Evolutionary conservation across 2,797 vertebrate genomes (phyloP).

Genomic region (Pipistrellus kuhlii): DNA sequence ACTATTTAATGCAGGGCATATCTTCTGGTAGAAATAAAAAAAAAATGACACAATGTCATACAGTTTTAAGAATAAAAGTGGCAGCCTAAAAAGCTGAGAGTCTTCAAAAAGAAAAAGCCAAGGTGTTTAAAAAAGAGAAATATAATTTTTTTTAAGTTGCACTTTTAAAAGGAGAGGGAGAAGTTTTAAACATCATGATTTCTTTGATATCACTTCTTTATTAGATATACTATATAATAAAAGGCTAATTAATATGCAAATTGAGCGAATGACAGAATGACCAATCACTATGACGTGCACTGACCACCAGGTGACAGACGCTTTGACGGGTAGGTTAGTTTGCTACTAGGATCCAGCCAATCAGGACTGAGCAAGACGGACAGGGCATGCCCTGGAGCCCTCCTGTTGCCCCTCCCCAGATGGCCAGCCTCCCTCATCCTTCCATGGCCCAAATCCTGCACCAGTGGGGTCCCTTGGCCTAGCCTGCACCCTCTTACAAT

Average conservation of each 20-base stretch:
- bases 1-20: not conserved
- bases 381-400: no score
- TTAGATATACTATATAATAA: not conserved
- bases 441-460: no score
- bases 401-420: accelerated
- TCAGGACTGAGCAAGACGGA: no score
- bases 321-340: no score
- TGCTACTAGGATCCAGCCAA: no score
- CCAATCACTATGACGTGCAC: no score
- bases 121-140: not conserved
- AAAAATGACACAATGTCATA: not conserved
- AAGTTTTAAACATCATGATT: not conserved
- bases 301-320: no score
- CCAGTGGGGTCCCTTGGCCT: no score
- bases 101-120: not conserved
- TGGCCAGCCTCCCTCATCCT: no score
- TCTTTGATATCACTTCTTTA: not conserved
- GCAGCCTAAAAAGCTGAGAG: not conserved
- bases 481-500: no score
- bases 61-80: conserved; percentile 20
- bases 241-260: no score
- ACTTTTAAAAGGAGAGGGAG: not conserved
- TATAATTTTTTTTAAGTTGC: not conserved
- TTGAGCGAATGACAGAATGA: no score
- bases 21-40: not conserved